phyloP scores from a whole-genome alignment of 2,888 invertebrate genomes.

The Penaeus monodon region DNA sequence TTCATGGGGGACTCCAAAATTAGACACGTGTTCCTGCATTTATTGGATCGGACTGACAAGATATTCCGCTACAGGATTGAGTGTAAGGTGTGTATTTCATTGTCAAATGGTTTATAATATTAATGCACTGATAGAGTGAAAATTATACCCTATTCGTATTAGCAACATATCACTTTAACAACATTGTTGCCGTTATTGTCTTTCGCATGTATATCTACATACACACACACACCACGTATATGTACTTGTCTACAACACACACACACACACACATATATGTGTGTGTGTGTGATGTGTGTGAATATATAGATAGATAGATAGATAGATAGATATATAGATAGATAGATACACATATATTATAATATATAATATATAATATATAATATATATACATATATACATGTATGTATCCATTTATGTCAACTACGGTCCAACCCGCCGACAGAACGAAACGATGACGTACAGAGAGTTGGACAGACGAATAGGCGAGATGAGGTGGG shows the following conservation, averaged over 20 bases:
- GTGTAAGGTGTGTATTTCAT: conserved; percentile 13
- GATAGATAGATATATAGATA: too few relatives aligned
- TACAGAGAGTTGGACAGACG: not conserved
- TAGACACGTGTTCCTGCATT: not conserved
- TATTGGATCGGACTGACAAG: conserved; percentile 17
- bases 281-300: too few relatives aligned
- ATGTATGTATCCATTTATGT: not conserved
- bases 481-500: not conserved
- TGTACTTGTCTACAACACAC: too few relatives aligned
- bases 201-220: too few relatives aligned
- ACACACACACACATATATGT: too few relatives aligned
- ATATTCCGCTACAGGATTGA: conserved; percentile 28
- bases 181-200: too few relatives aligned
- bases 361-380: too few relatives aligned
- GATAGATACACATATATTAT: too few relatives aligned
- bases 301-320: not conserved
- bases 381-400: not conserved
- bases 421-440: not conserved
- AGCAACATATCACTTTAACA: too few relatives aligned
- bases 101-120: not conserved
- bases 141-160: not conserved
- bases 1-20: conserved; percentile 40
- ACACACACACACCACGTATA: not conserved
- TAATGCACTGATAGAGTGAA: not conserved
- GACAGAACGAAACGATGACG: not conserved